Conservation (phyloP, 2,797 vertebrate genomes). For the Notoglanidium macrostoma region DNA sequence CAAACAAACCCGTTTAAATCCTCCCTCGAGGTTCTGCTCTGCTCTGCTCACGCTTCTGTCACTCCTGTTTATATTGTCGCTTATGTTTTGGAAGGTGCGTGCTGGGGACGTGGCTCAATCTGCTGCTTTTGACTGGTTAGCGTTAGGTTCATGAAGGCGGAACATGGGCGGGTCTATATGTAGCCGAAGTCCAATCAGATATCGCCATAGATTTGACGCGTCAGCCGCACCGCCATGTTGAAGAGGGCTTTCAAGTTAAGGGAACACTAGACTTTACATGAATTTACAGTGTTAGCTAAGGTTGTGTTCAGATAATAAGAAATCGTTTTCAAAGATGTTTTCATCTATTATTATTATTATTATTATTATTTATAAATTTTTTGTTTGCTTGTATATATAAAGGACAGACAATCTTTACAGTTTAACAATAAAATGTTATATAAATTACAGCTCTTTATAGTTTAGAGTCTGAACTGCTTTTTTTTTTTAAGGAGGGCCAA, state of each 20-base stretch:
- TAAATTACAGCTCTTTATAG: not conserved
- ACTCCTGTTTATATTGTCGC: not conserved
- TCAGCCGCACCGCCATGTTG: not conserved
- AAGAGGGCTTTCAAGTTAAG: not conserved
- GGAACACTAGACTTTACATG: not conserved
- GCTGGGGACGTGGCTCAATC: not conserved
- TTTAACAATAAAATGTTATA: not conserved
- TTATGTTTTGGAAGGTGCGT: not conserved
- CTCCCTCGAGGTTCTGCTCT: not conserved
- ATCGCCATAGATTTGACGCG: not conserved
- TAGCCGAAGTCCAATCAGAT: not conserved
- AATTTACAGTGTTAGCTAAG: not conserved
- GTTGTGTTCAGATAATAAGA: not conserved
- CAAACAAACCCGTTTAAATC: not conserved
- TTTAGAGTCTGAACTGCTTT: not conserved
- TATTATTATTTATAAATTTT: too few species aligned
- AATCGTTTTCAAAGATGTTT: too few species aligned
- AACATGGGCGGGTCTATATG: not conserved
- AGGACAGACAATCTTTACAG: not conserved
- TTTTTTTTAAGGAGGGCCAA: too few species aligned
- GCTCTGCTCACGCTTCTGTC: not conserved
- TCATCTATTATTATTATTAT: not conserved
- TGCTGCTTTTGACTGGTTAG: conserved; percentile 8
- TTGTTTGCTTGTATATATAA: not conserved
- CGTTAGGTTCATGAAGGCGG: not conserved